A percentile compares a stretch with the other conserved stretches of the same genome.
These are phyloP conservation scores for Halichondria panicea DNA, from an alignment of 37 sponge, comb jelly and placozoan species.

Conservation along the genomic window DNA sequence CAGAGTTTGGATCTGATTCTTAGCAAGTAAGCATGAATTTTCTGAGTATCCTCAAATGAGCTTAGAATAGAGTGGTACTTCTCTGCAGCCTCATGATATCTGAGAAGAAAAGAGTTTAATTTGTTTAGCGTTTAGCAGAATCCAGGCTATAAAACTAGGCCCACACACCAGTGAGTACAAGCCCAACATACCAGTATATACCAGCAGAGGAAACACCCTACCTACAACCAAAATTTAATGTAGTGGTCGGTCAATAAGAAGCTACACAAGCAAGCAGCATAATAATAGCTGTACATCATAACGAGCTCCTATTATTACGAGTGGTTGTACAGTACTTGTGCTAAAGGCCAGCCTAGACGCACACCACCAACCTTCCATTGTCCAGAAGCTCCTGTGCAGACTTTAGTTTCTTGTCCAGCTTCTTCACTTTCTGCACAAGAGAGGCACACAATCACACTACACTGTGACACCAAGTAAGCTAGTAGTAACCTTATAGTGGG, in stretches of 20 bases:
- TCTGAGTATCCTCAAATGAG: conserved; percentile 62
- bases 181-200: too few species aligned
- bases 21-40: conserved; percentile 13
- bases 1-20: conserved; percentile 53
- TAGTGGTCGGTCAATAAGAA: too few species aligned
- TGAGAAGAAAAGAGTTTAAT: conserved; percentile 8
- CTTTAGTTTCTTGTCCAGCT: conserved; percentile 81
- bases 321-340: not conserved
- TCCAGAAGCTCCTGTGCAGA: conserved; percentile 59
- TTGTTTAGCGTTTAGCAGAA: too few species aligned
- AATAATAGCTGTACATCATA: too few species aligned
- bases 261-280: too few species aligned
- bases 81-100: conserved; percentile 72
- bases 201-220: too few species aligned
- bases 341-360: not conserved
- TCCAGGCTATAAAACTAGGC: too few species aligned
- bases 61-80: conserved; percentile 61
- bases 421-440: conserved; percentile 86
- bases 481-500: conserved; percentile 84
- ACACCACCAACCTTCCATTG: conserved; percentile 54
- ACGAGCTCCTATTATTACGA: too few species aligned
- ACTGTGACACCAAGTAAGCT: not conserved
- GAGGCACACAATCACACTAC: not conserved
- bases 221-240: too few species aligned
- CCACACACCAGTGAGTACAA: too few species aligned